A percentile compares a stretch with the other conserved stretches of the same genome.
These are phyloP conservation scores for Coturnix japonica DNA, from an alignment of 2,113 vertebrate genomes.

Conservation along the genomic window DNA sequence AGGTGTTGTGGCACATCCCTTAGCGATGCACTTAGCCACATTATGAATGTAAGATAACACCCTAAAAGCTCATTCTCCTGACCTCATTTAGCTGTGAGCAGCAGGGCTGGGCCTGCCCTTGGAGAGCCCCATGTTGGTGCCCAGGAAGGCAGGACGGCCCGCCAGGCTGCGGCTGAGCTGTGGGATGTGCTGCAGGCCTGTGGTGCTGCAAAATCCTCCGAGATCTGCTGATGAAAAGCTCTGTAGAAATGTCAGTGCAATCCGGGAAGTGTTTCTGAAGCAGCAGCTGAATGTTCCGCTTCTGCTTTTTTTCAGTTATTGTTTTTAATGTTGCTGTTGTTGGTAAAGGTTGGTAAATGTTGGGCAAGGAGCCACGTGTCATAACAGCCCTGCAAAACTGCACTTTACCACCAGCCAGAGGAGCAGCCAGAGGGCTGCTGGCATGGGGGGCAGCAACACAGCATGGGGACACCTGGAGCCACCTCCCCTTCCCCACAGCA, in stretches of 20 bases:
- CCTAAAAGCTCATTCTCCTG: neutral
- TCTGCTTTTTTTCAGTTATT: neutral
- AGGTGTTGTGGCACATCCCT: neutral
- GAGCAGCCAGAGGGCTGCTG: fast-evolving
- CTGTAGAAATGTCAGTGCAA: neutral
- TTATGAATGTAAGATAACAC: fast-evolving
- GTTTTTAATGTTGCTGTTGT: neutral
- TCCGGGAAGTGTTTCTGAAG: constrained; percentile 19
- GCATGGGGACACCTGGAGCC: neutral
- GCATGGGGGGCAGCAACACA: no score
- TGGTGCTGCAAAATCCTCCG: neutral
- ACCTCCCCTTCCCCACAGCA: neutral
- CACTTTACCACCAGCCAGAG: neutral
- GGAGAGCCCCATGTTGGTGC: neutral
- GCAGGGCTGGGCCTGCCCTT: neutral
- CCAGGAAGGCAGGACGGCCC: neutral
- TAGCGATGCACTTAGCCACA: neutral
- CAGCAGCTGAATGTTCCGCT: neutral
- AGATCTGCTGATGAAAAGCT: constrained; percentile 3
- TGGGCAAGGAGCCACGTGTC: neutral
- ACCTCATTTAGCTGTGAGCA: neutral
- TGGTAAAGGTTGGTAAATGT: neutral
- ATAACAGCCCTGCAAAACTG: neutral
- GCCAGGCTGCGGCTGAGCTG: neutral
- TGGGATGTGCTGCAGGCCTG: neutral